phyloP scores from a whole-genome alignment of 37 sponge, comb jelly and placozoan genomes.

The Corticium candelabrum region DNA sequence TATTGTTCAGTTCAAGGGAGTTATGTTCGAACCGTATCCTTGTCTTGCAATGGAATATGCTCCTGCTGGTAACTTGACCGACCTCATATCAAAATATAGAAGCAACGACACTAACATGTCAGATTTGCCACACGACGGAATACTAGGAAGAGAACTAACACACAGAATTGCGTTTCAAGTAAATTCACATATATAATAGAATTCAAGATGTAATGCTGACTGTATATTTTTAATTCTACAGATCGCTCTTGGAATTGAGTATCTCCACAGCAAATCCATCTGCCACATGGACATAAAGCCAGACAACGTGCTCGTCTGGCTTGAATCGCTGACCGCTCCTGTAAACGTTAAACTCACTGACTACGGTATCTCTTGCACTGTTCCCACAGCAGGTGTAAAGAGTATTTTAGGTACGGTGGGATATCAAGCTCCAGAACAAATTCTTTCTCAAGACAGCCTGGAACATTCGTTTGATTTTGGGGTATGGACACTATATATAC shows the following conservation, averaged over 20 bases:
- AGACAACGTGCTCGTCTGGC: slow-evolving; percentile 82
- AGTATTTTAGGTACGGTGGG: slow-evolving; percentile 87
- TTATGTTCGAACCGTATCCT: background rate
- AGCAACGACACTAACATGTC: background rate
- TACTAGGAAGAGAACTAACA: background rate
- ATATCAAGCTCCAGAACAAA: slow-evolving; percentile 70
- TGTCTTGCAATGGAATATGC: background rate
- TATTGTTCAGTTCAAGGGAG: background rate
- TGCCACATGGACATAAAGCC: slow-evolving; percentile 83
- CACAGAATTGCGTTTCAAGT: slow-evolving; percentile 15
- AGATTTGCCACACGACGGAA: background rate
- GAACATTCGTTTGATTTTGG: background rate
- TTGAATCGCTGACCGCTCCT: slow-evolving; percentile 35
- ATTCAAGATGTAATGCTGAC: too few species aligned
- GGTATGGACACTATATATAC: too few species aligned
- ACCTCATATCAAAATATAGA: background rate
- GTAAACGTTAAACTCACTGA: slow-evolving; percentile 81
- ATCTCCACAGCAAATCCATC: slow-evolving; percentile 64
- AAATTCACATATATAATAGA: slow-evolving; percentile 62
- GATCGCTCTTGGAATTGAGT: slow-evolving; percentile 71
- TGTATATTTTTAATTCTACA: too few species aligned
- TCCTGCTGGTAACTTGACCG: background rate
- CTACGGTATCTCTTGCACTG: slow-evolving; percentile 56
- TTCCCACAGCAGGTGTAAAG: slow-evolving; percentile 73
- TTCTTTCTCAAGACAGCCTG: background rate